Base-by-base conservation (phyloP, 2,888 invertebrate genomes). In the Philereme transversata region DNA sequence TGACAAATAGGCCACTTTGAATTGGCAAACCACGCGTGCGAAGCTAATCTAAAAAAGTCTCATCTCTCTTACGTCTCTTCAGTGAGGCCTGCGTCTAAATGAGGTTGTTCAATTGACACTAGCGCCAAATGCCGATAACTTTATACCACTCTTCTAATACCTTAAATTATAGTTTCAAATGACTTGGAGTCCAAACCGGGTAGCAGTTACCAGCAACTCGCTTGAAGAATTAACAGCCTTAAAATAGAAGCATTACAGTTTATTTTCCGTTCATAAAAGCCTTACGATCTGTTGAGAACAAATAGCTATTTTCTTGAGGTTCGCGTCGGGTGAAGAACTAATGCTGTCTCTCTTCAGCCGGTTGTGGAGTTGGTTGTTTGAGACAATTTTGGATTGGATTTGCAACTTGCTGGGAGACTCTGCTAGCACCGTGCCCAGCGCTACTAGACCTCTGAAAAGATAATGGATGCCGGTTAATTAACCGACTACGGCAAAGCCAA, bases 351-450 rank as follows among this genome's bases (percentile, higher is more conserved):
- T 79, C 73, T 86, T 92, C 77, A 84, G 88, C 71, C 84, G 84
- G 78, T 82, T 88, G 76, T 83, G 82, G 4, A 92, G 74, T 48
- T 77, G 73, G 0, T 70, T 51, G 71, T 82, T 83, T 5, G 88
- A 79, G 1, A 90, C 84, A 51, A 93, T 79, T 74, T 87, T 88
- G 1, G 86, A 80, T 73, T 88, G 87, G 43, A 92, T 82, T 36
- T 79, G 76, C 10, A 90, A 68, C 72, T 83, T 91, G 79, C 86
- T 86, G 4, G 86, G 86, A 41, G 90, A 87, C 68, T 88, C 93
- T 10, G 85, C 90, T 67, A 95, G 77, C 10, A 97, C 80, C 0
- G 97, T 97, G 50, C 97, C 97, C 38, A 97, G 84, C 0, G 95
- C 95, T 11, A 97, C 96, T 11, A 97, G 93, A 34, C 94, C 89